A percentile compares a stretch with the other conserved stretches of the same genome.
phyloP scores from a whole-genome alignment of 53 echinoderm and acorn worm genomes.

The Antedon mediterranea region DNA sequence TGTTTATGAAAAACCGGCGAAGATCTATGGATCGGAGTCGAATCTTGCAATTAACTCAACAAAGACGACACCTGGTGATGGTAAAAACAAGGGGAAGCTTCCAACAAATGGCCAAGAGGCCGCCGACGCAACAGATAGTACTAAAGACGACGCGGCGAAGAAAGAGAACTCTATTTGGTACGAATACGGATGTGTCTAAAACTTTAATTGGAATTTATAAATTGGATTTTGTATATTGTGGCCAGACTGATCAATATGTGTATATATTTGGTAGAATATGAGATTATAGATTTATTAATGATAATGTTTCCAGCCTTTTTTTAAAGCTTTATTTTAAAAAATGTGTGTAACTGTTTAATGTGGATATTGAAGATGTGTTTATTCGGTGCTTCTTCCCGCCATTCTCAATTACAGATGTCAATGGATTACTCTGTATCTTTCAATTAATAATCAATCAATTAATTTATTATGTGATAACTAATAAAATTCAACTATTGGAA shows the following conservation, averaged over 20 bases:
- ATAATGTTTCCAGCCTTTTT: background rate
- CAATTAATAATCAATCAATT: too few species aligned
- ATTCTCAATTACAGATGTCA: too few species aligned
- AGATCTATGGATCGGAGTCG: background rate
- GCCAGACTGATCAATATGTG: background rate
- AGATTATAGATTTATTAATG: too few species aligned
- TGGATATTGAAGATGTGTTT: background rate
- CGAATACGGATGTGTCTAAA: constrained; percentile 96
- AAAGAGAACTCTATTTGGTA: constrained; percentile 96
- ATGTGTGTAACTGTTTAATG: background rate
- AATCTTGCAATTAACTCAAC: background rate
- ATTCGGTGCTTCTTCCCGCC: background rate
- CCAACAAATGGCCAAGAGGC: background rate
- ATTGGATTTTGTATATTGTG: background rate
- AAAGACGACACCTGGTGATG: background rate
- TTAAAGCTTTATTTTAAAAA: background rate
- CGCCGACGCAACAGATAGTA: background rate
- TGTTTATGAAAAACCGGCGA: background rate
- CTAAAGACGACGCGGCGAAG: constrained; percentile 25
- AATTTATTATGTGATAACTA: too few species aligned
- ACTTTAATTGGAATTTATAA: background rate
- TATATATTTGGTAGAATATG: background rate
- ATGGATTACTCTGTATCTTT: too few species aligned
- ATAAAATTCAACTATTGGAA: too few species aligned
- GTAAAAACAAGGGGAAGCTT: background rate